Base-by-base conservation (phyloP, 2,113 vertebrate species). In the Tamias sibiricus region DNA sequence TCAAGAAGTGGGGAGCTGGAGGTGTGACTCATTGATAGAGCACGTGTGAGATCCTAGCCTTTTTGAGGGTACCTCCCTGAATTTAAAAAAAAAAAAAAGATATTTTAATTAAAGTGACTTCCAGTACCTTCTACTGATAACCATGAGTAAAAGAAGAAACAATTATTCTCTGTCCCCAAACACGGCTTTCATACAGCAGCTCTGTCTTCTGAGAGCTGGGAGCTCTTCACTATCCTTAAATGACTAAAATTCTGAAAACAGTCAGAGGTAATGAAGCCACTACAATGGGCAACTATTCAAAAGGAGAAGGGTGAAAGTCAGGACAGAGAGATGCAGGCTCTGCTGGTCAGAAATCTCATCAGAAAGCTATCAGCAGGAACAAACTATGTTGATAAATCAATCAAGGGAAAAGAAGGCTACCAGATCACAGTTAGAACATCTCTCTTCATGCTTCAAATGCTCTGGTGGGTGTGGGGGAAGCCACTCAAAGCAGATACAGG, bases 171-270 rank as follows among this genome's bases (percentile, higher is more conserved):
- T 79, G 12, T 57, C 6, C 30, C 14, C 26, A 91, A 90, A 84
- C 2, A 64, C 37, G 69, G 77, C 28, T 87, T 89, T 87, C 37
- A 86, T 6, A 3, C 84, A 52, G n/a, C 64, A 74, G 20, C 37
- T 95, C 57, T 69, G 66, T 64, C 16, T 68, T 76, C 49, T 42
- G 32, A 94, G 40, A 81, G 66, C 19, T 69, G 22, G 35, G 59
- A 86, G 52, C 0, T 32, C 74, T 37, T 74, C 37, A 37, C 32
- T 66, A 30, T 4, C 12, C 71, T 71, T 52, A 72, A 13, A 26
- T 71, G 64, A 80, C 28, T 12, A 66, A 80, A 62, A 66, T 71
- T 96, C 90, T 68, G n/a, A 95, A 92, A 91, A 64, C 13, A 64
- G 49, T 59, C 54, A 77, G 28, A 84, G 76, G 2, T 87, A 80